Evolutionary conservation across 2,113 vertebrate genomes (phyloP), one percentile per base, ranked within the genome.

Genomic region (Fregata magnificens): DNA sequence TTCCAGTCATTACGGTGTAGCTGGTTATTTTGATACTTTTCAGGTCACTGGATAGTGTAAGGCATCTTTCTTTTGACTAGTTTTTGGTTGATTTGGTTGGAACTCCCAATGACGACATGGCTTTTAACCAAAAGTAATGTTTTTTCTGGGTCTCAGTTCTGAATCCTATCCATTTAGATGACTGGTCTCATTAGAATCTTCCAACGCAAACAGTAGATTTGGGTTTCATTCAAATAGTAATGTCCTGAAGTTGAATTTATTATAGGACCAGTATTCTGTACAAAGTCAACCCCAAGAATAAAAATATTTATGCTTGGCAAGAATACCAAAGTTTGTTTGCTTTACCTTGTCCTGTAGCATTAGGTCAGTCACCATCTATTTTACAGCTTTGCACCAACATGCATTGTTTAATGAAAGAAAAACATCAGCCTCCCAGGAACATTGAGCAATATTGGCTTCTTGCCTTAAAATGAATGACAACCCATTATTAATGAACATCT

Each of bases 281-380:
- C 58, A 49, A 93, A 97, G 87, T 87, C 77, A 92, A 47, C 52
- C 62, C 70, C 62, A 80, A 95, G 82, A 97, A 95, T 81, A 93
- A 97, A 97, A 98, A 97, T 94, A 97, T 97, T 96, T 97, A 32
- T 86, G 55, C 80, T 93, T 96, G 96, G 95, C 95, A 94, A 82
- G 77, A 58, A 55, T 78, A 92, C 82, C 22, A 26, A 83, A 93
- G 58, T 95, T 95, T 95, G 84, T 96, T 97, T 97, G 71, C 22
- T 22, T 94, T 97, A 90, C 88, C 89, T 95, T 86, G 80, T 93
- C 80, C 85, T 92, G 59, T 84, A 70, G 55, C 2, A 9, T 93
- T 93, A 94, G 77, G 89, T 97, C 89, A 95, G 80, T 79, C 77
- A 24, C 72, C 74, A 82, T 96, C 55, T 96, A 93, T 92, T 97